Base-by-base conservation (phyloP, 2,888 invertebrate genomes). In the Andrena bucephala region DNA sequence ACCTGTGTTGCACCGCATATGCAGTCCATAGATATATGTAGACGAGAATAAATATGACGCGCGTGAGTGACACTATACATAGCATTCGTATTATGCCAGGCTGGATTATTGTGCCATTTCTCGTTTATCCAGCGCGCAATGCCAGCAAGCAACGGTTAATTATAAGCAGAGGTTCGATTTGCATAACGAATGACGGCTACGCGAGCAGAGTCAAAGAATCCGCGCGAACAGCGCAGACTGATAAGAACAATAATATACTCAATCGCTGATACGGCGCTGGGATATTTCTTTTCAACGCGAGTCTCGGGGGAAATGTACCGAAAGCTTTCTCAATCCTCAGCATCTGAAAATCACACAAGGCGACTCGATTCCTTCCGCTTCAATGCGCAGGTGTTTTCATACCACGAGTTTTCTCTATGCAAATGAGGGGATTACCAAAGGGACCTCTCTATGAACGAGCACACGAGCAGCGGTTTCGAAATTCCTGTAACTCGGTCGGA, bases 21-120 rank as follows among this genome's bases (percentile, higher is more conserved):
- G 20, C 42, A 16, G 4, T 24, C 42, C 16, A 54, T 31, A 66
- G 27, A 6, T 7, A 27, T 70, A 71, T 57, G 33, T 33, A 73
- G 50, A 65, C 72, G 59, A 71, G 62, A 87, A 86, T 87, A 88
- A 78, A 77, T 72, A 78, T 88, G 88, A 87, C 82, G 84, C 65
- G 52, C 65, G 50, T 60, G 59, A 73, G 29, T 73, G 68, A 81
- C 76, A 74, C 65, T 66, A 70, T 72, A 80, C 71, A 36, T 42
- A 71, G 29, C 57, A 31, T 50, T 57, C 10, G 59, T 20, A 13
- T 79, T 74, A 59, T 78, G 50, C 48, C 33, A 65, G 50, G 1
- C 10, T 69, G 52, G n/a, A 79, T 77, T 71, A 72, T 33, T 73
- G 66, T 76, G 76, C 54, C 50, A 69, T 63, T 77, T 67, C 60